Evolutionary conservation across 2,113 vertebrate genomes (phyloP).

Genomic region (Amblyopsis rosae): DNA sequence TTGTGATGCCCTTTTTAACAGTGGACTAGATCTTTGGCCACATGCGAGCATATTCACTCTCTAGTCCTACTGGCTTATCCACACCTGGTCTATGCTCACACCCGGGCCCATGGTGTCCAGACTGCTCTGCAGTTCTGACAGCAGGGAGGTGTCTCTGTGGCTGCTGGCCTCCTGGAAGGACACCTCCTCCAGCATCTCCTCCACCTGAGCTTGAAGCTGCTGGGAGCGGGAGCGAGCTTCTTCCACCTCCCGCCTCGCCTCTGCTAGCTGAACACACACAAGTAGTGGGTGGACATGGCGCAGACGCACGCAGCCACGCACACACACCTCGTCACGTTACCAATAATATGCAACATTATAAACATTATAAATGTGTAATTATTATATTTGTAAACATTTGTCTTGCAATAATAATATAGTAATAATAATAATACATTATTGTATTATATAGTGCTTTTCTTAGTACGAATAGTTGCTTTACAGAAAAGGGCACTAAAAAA

Average conservation of each 20-base stretch:
- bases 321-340: not conserved
- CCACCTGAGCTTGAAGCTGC: slow-evolving; percentile 72
- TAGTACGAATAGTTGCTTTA: no score
- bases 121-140: slow-evolving; percentile 74
- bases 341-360: not conserved
- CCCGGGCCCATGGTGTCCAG: slow-evolving; percentile 54
- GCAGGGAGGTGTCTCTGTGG: slow-evolving; percentile 62
- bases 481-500: no score
- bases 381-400: not conserved
- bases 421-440: no score
- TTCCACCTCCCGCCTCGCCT: slow-evolving; percentile 68
- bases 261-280: slow-evolving; percentile 56
- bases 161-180: slow-evolving; percentile 61
- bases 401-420: no score
- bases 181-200: slow-evolving; percentile 73
- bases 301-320: no score
- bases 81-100: slow-evolving; percentile 68
- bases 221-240: slow-evolving; percentile 46
- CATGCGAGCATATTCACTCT: not conserved
- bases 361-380: not conserved
- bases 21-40: no score
- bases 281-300: not conserved
- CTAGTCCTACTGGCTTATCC: not conserved
- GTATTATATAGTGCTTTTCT: no score
- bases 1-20: no score